Conservation (phyloP, 2,113 vertebrate genomes). For the Pseudolaguvia tuberculata region DNA sequence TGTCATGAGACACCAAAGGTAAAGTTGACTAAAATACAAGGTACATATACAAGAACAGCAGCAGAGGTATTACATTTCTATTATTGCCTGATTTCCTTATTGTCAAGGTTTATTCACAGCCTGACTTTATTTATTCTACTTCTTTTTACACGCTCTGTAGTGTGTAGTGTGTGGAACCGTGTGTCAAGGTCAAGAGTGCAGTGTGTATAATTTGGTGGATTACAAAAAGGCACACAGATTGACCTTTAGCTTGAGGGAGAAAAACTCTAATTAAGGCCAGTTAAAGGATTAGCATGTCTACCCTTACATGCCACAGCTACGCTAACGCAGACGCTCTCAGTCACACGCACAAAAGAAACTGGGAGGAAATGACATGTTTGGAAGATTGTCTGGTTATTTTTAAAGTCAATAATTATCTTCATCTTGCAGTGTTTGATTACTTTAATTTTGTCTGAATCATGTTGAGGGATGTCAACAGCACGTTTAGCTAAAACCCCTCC, state of each 20-base stretch:
- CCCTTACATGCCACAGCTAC: not conserved
- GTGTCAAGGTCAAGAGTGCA: slow-evolving; percentile 26
- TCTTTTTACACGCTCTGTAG: not conserved
- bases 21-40: not conserved
- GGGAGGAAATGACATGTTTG: slow-evolving; percentile 36
- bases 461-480: too few species aligned
- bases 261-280: slow-evolving; percentile 40
- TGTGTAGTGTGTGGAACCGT: slow-evolving; percentile 28
- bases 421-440: too few species aligned
- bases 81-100: not conserved
- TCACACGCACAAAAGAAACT: slow-evolving; percentile 32
- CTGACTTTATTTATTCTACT: slow-evolving; percentile 1
- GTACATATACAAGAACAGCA: not conserved
- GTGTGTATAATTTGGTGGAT: slow-evolving; percentile 38
- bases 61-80: not conserved
- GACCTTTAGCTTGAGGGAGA: slow-evolving; percentile 43
- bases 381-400: slow-evolving; percentile 18
- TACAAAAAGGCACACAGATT: slow-evolving; percentile 35
- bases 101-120: slow-evolving; percentile 11
- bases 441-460: too few species aligned
- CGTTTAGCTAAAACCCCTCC: too few species aligned
- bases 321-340: slow-evolving; percentile 14
- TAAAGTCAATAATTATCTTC: too few species aligned
- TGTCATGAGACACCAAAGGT: not conserved
- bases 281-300: slow-evolving; percentile 45